Conservation (phyloP, 1,140 invertebrate genomes). For the Epicauta chinensis region DNA sequence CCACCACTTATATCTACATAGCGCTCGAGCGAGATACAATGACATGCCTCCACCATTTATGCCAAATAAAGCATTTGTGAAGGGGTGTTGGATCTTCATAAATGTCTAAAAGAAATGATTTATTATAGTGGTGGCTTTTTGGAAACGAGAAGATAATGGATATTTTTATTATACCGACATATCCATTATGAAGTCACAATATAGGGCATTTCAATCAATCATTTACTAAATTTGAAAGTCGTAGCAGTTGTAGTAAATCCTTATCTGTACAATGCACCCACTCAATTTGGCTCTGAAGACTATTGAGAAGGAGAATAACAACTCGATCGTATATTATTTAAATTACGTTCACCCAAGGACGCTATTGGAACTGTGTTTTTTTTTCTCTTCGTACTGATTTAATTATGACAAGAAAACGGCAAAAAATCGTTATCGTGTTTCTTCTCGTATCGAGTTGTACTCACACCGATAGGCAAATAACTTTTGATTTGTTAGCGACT, state of each 20-base stretch:
- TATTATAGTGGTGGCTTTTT: conserved; percentile 30
- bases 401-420: no score
- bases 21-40: no score
- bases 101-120: conserved; percentile 34
- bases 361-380: no score
- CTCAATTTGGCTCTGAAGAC: background rate
- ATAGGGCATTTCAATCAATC: conserved; percentile 23
- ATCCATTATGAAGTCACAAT: conserved; percentile 32
- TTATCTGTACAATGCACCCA: conserved; percentile 15
- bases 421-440: no score
- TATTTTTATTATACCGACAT: conserved; percentile 35
- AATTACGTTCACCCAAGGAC: no score
- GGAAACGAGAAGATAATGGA: conserved; percentile 33
- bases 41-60: conserved; percentile 11
- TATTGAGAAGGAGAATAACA: no score
- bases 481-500: conserved; percentile 21
- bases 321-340: no score
- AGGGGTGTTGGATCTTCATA: conserved; percentile 33
- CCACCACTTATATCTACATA: no score
- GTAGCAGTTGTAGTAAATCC: conserved; percentile 11
- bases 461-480: conserved; percentile 19
- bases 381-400: no score
- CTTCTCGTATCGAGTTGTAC: background rate
- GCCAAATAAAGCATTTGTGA: conserved; percentile 31
- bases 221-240: conserved; percentile 19